Evolutionary conservation across 2,797 vertebrate genomes (phyloP), one percentile per base, ranked within the genome.

Genomic region (Rhinichthys osculus): DNA sequence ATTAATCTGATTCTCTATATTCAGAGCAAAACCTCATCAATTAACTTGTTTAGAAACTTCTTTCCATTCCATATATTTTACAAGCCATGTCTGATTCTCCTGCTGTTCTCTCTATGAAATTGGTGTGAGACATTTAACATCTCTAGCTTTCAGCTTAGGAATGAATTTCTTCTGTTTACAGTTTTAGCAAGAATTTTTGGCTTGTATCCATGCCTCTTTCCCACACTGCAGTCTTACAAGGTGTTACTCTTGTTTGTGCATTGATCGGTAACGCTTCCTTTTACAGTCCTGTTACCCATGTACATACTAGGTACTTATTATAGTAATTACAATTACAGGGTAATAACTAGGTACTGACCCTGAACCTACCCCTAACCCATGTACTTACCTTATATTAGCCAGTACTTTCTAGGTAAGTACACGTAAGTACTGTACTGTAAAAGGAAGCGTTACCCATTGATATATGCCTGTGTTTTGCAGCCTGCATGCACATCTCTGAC

Each of bases 401-500:
- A 27, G 27, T 27, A 27, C 27, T 27, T 27, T 27, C 27, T 27
- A 27, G 27, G 27, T 27, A 27, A 27, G 27, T 27, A 27, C 27
- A 27, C 27, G 27, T 27, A 27, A 27, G 27, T 27, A 27, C 27
- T 27, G 27, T 27, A 27, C 27, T 27, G 27, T 27, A 27, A 27
- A 27, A 27, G 27, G 27, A 27, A 27, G 27, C 27, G 27, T 27
- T 27, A 27, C 27, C 27, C 13, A 44, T 52, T 87, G 81, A 64
- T 80, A 30, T 72, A 82, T 23, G 27, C 70, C 59, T 47, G 71
- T 40, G 1, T 71, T 66, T 14, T 66, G 2, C 14, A 17, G 62
- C 27, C 62, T 64, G 62, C 0, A 30, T 59, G 7, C 70, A 27
- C 81, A 84, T 38, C 78, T 86, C 84, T 93, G 93, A 93, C 91